Evolutionary conservation across 2,888 invertebrate genomes (phyloP), one percentile per base, ranked within the genome.

Genomic region (Notocelia uddmanniana): DNA sequence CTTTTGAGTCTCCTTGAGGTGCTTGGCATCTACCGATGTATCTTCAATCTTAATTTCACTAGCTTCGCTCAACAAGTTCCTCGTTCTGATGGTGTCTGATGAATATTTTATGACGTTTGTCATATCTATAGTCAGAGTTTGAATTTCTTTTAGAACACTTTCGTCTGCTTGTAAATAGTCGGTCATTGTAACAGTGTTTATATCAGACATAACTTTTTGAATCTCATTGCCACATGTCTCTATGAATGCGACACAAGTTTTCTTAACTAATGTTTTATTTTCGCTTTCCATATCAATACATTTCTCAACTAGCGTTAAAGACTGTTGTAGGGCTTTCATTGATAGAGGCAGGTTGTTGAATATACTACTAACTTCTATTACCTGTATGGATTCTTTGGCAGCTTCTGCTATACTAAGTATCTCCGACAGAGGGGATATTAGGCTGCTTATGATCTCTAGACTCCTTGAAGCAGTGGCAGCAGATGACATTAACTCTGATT

Each of bases 231-330:
- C 94, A 71, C 95, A 94, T 26, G 92, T 95, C 78, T 96, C 95
- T 69, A 96, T 89, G 73, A 96, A 94, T 77, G 95, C 95, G 15
- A 95, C 94, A 82, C 96, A 96, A 0, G 96, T 96, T 80, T 95
- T 94, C 81, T 96, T 96, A 1, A 96, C 95, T 10, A 96, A 86
- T 0, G 96, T 96, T 68, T 95, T 95, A 13, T 95, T 96, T 48
- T 95, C 95, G 76, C 95, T 95, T 84, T 96, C 95, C 76, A 96
- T 94, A 78, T 95, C 95, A 48, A 96, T 94, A 80, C 96, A 96
- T 82, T 96, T 96, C 83, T 96, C 95, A 48, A 96, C 94, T 1
- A 96, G 94, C 19, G 95, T 94, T 6, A 97, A 83, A 26, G 95
- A 95, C 78, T 95, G 95, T 79, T 96, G 96, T 23, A 97, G 85